Conservation (phyloP, 2,113 vertebrate genomes). For the Heterotis niloticus region DNA sequence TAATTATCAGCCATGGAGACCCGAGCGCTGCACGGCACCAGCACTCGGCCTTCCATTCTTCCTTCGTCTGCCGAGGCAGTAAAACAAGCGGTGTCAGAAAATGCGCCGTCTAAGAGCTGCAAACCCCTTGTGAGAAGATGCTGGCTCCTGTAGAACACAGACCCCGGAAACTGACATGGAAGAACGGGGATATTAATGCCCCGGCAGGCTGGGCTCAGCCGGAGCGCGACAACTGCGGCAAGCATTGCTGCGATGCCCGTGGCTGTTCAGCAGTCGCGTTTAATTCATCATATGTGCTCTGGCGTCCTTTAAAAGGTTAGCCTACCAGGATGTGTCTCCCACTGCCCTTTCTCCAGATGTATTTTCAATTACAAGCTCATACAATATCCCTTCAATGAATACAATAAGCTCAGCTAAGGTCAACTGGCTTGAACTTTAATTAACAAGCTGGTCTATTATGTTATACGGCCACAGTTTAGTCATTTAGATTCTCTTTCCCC, state of each 20-base stretch:
- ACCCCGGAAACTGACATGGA: neutral
- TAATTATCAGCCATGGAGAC: conserved; percentile 29
- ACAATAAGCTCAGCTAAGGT: conserved; percentile 35
- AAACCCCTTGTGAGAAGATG: neutral
- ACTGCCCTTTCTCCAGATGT: conserved; percentile 24
- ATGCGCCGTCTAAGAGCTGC: neutral
- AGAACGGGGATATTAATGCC: neutral
- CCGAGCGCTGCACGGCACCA: conserved; percentile 10
- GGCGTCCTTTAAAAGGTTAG: conserved; percentile 26
- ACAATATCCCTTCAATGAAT: conserved; percentile 37
- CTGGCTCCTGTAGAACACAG: too few relatives aligned
- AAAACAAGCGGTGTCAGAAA: neutral
- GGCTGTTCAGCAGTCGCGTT: neutral
- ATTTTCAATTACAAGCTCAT: conserved; percentile 27
- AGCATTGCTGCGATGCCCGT: neutral
- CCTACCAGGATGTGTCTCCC: conserved; percentile 17
- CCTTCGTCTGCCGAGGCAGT: neutral
- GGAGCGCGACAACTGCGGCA: neutral
- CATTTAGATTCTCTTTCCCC: neutral
- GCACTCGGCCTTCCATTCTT: neutral
- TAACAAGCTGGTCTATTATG: conserved; percentile 48
- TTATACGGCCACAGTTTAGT: conserved; percentile 29
- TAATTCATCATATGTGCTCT: conserved; percentile 15
- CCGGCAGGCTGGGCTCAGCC: neutral
- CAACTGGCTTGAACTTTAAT: conserved; percentile 47